Evolutionary conservation across 2,888 invertebrate genomes (phyloP), one percentile per base, ranked within the genome.

Genomic region (Congeria kusceri): DNA sequence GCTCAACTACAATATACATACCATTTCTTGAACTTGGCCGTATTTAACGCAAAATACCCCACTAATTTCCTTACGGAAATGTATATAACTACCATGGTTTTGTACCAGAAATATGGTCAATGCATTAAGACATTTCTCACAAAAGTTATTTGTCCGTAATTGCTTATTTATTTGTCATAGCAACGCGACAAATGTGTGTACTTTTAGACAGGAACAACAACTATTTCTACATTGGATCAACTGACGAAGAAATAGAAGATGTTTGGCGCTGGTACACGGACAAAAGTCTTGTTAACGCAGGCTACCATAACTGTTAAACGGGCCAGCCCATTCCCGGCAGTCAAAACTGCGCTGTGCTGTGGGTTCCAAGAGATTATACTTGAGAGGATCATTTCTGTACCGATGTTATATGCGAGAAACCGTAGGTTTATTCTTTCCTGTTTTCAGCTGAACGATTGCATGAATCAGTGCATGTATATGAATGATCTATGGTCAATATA

Each of bases 221-320:
- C 28, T 64, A 15, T n/a, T 64, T 64, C 49, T 64, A 25, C 47
- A 5, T 64, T 1, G 64, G 49, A 13, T 47, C 64, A 20, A 64
- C 64, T n/a, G 64, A 47, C 27, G 44, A 44, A n/a, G 64, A 64
- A 27, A 46, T 71, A 27, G 70, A 71, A 29, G 58, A 29, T 25
- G 63, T 13, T n/a, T 71, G 70, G 70, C 39, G 20, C 11, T 71
- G 70, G 70, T 62, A 62, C n/a, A 32, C 62, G 18, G 53, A 62
- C 32, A 32, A 63, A n/a, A 63, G 29, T 20, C 58, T n/a, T 2
- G 5, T 53, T 0, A 25, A 18, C 25, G 28, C 28, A 9, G 49
- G 64, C 15, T 71, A 62, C n/a, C 29, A 49, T 3, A 62, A 71
- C 63, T 71, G 70, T 53, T 18, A 39, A 11, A 29, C 20, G 3